A percentile compares a stretch with the other conserved stretches of the same genome.
phyloP scores from a whole-genome alignment of 2,888 invertebrate genomes.

The Tolmerus cingulatus region DNA sequence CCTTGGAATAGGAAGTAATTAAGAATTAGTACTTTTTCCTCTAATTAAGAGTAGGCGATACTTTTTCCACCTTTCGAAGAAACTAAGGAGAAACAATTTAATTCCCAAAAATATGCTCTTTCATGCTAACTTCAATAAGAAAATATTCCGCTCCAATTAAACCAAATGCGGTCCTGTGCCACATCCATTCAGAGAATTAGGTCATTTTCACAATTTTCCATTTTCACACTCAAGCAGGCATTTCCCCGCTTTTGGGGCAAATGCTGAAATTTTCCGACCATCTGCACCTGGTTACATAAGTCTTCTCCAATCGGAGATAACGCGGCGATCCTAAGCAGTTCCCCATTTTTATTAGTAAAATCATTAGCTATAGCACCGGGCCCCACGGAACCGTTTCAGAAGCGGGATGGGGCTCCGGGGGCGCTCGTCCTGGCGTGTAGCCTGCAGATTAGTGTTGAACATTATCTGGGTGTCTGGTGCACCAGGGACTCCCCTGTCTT shows the following conservation, averaged over 20 bases:
- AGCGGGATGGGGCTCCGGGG: neutral
- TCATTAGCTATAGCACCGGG: neutral
- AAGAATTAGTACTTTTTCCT: neutral
- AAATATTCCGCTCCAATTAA: neutral
- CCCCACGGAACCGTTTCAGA: neutral
- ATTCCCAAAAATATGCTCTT: neutral
- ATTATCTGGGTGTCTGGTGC: conserved; percentile 7
- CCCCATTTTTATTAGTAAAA: neutral
- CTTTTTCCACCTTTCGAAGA: neutral
- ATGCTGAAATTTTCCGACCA: neutral
- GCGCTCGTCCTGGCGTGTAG: neutral
- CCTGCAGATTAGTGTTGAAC: conserved; percentile 25
- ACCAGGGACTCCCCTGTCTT: conserved; percentile 29
- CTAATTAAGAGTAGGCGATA: too few relatives aligned
- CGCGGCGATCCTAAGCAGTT: neutral
- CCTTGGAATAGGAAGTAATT: neutral
- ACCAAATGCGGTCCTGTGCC: neutral
- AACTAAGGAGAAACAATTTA: neutral
- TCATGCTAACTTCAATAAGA: neutral
- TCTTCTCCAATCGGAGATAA: neutral
- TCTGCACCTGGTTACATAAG: neutral
- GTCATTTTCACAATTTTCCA: neutral
- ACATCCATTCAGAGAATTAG: neutral
- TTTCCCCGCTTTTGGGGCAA: neutral
- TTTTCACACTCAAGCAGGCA: neutral